Evolutionary conservation across 2,888 invertebrate species (phyloP).

Genomic region (Rhagophthalmus giganteus): DNA sequence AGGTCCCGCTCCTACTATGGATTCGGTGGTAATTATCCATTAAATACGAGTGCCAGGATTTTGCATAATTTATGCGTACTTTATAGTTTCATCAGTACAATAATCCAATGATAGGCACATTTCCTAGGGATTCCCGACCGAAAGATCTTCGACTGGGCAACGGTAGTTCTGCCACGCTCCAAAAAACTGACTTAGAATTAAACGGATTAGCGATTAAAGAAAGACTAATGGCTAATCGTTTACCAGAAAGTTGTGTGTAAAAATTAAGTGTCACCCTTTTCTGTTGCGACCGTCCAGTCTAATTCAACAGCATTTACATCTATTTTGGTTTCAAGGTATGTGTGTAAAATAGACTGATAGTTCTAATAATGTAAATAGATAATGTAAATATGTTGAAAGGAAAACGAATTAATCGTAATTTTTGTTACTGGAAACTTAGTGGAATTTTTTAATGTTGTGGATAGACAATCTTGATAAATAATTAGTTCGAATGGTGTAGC

Average conservation of each 20-base stretch:
- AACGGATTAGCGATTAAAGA: conserved; percentile 87
- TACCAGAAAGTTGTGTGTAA: conserved; percentile 88
- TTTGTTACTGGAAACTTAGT: conserved; percentile 20
- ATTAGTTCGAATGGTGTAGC: conserved; percentile 17
- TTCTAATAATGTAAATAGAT: conserved; percentile 26
- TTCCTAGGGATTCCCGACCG: conserved; percentile 62
- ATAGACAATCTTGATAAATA: conserved; percentile 23
- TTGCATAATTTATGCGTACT: background rate
- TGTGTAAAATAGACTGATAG: conserved; percentile 26
- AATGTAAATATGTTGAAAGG: conserved; percentile 26
- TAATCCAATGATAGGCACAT: conserved; percentile 60
- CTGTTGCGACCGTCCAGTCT: conserved; percentile 25
- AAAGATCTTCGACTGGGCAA: conserved; percentile 56
- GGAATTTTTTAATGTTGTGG: conserved; percentile 21
- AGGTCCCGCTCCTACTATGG: conserved; percentile 53
- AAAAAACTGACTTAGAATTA: conserved; percentile 58
- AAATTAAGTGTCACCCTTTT: conserved; percentile 22
- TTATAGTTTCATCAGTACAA: conserved; percentile 55
- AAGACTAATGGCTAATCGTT: conserved; percentile 81
- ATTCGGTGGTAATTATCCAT: conserved; percentile 18
- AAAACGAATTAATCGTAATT: conserved; percentile 25
- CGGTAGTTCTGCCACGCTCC: conserved; percentile 59
- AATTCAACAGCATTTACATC: conserved; percentile 3
- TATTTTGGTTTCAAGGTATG: conserved; percentile 8
- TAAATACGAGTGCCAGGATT: background rate